These are phyloP conservation scores for Glyphotaelius pellucidus DNA, from an alignment of 2,888 invertebrate genomes.

Conservation along the genomic window DNA sequence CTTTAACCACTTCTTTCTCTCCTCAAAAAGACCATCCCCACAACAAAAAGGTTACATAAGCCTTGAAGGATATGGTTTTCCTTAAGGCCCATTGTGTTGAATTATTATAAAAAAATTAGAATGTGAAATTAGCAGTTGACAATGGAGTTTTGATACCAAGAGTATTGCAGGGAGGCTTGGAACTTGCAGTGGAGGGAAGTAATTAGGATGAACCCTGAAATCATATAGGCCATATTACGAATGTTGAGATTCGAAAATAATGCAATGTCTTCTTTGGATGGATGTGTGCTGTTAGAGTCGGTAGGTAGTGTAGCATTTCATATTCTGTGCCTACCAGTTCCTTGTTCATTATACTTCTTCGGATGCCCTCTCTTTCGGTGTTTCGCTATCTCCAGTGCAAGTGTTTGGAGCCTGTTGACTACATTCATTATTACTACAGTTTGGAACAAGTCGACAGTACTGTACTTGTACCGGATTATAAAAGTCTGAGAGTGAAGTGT, in stretches of 20 bases:
- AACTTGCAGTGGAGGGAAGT: not conserved
- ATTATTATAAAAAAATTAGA: no score
- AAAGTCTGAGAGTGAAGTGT: no score
- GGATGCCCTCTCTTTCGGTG: no score
- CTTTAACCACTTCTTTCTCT: no score
- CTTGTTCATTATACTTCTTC: no score
- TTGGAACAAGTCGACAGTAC: not conserved
- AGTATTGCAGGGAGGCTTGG: not conserved
- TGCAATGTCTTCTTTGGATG: not conserved
- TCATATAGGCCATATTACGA: not conserved
- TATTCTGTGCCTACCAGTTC: not conserved
- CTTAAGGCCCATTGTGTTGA: no score
- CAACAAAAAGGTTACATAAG: no score
- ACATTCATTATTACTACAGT: not conserved
- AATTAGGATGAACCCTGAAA: not conserved
- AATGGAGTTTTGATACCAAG: no score
- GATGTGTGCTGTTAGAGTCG: not conserved
- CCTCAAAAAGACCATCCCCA: no score
- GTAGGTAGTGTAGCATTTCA: not conserved
- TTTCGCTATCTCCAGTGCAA: not conserved
- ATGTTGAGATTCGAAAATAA: not conserved
- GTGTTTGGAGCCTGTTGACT: not conserved
- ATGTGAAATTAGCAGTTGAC: no score
- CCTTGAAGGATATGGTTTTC: no score
- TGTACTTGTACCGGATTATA: no score